phyloP scores from a whole-genome alignment of 1,140 invertebrate genomes.

The Zaprionus davidi region DNA sequence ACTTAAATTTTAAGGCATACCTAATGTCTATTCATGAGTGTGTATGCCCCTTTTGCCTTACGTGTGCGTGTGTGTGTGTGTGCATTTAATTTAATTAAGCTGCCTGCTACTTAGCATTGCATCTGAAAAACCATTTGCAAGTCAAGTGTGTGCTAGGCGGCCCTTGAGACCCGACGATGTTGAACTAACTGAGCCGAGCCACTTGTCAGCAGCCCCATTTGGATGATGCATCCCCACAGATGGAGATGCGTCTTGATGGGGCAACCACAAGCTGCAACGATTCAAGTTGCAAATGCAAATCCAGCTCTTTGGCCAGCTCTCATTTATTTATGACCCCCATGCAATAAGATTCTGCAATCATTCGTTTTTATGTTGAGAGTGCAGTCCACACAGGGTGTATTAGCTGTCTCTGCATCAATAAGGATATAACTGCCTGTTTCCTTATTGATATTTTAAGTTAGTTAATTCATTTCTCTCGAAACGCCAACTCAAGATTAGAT shows the following conservation, averaged over 20 bases:
- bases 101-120: conserved; percentile 69
- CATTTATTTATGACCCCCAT: neutral
- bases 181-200: conserved; percentile 4
- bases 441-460: too few relatives aligned
- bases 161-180: neutral
- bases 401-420: neutral
- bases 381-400: neutral
- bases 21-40: conserved; percentile 77
- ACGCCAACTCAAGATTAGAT: too few relatives aligned
- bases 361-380: neutral
- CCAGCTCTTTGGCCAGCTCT: neutral
- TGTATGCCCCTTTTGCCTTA: conserved; percentile 7
- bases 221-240: neutral
- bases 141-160: conserved; percentile 56
- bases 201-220: conserved; percentile 14
- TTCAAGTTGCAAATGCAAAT: conserved; percentile 7
- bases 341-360: neutral
- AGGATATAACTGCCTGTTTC: too few relatives aligned
- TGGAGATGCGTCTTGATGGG: neutral
- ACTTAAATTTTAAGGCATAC: conserved; percentile 81
- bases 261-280: neutral
- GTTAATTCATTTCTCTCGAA: too few relatives aligned
- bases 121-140: conserved; percentile 75
- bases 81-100: conserved; percentile 77
- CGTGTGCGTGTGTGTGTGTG: conserved; percentile 31